These are phyloP conservation scores for Pipistrellus kuhlii DNA, from an alignment of 2,797 vertebrate species.

Conservation along the genomic window DNA sequence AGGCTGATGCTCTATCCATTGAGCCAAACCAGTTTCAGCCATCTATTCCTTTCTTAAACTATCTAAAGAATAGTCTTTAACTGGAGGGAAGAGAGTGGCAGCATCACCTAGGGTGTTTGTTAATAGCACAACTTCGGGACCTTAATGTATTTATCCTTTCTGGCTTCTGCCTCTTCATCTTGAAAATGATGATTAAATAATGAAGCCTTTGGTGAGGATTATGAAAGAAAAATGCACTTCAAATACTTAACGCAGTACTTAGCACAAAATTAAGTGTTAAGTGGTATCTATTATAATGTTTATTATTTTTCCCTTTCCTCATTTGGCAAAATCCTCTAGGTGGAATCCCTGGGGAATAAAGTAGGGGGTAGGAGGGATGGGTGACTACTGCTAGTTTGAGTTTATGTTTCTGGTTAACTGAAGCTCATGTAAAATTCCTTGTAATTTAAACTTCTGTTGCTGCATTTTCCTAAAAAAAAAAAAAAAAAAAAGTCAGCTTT, in stretches of 20 bases:
- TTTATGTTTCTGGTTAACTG: background rate
- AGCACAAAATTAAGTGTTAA: background rate
- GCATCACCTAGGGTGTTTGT: background rate
- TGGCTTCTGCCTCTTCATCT: background rate
- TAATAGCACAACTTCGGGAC: background rate
- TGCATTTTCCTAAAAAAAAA: conserved; percentile 5
- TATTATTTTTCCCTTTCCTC: background rate
- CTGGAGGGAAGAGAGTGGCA: background rate
- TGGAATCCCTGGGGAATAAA: background rate
- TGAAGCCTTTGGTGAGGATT: conserved; percentile 1
- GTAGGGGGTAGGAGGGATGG: too few relatives aligned
- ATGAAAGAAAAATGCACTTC: background rate
- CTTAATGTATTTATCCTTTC: background rate
- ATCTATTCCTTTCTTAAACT: background rate
- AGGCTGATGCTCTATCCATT: too few relatives aligned
- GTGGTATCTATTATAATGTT: background rate
- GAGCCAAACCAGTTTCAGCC: too few relatives aligned
- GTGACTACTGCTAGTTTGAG: background rate
- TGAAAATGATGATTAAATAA: conserved; percentile 1
- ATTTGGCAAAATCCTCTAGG: conserved; percentile 19
- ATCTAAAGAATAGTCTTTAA: background rate
- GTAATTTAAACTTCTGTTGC: conserved; percentile 36
- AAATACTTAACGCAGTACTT: background rate
- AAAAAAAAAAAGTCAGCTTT: conserved; percentile 48
- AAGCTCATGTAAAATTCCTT: background rate